Base-by-base conservation (phyloP, 1,140 invertebrate species). In the Bombus soroeensis region DNA sequence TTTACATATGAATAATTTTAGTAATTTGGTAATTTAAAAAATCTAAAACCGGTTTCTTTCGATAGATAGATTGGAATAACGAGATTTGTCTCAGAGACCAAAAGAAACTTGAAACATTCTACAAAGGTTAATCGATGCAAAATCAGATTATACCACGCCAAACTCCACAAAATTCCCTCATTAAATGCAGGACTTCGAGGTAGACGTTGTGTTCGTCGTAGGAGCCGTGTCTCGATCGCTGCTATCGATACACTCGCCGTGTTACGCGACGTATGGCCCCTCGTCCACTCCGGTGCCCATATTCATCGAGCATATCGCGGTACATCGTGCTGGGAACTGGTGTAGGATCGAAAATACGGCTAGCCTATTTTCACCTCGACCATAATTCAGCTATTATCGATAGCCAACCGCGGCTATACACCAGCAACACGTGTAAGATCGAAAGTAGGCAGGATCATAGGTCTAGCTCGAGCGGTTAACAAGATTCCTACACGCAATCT, bases 401-500 rank as follows among this genome's bases (percentile, higher is more conserved):
- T 79, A 39, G 39, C 53, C 28, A 37, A 37, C 4, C 41, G 18
- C 64, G 68, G 66, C 72, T 59, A 84, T 76, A 72, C 70, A 43
- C n/a, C 68, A 68, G 76, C 43, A 80, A 84, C 83, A 84, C 83
- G 83, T 84, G 83, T 84, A 80, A 62, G 76, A 80, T 79, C 53
- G 66, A 80, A 84, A 84, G 68, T 80, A 57, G 76, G 34, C 66
- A 72, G 83, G 83, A 72, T 84, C 83, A 37, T 59, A 62, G 81
- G 73, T 76, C 72, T n/a, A n/a, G 73, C 72, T 39, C 32, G 34
- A 15, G 4, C 47, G 82, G 75, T 84, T 79, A 80, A 80, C 83
- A 80, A 78, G 82, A 84, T 84, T 72, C 76, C 76, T 72, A 79
- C 75, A 81, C 43, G 83, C 78, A 57, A 81, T 74, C 70, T 25